These are phyloP conservation scores for Bathynomus jamesi DNA, from an alignment of 1,140 invertebrate genomes.

Conservation along the genomic window DNA sequence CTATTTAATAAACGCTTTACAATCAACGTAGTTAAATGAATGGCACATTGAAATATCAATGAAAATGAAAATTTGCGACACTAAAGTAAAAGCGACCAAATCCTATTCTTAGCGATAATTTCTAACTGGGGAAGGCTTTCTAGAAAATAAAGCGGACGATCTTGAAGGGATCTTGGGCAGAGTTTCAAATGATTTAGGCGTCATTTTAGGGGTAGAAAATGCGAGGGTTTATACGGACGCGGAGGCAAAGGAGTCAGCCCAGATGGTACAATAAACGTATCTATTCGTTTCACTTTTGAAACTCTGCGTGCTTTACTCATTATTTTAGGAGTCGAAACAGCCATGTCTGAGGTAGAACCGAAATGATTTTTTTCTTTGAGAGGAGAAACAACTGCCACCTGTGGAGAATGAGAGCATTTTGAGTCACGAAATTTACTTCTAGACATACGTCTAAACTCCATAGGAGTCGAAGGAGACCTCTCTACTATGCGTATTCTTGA, in stretches of 20 bases:
- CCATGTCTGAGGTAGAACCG: background rate
- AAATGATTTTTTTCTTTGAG: slow-evolving; percentile 10
- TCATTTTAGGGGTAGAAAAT: background rate
- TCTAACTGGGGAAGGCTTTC: background rate
- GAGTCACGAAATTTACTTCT: background rate
- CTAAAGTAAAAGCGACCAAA: background rate
- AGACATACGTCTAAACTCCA: background rate
- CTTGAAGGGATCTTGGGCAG: background rate
- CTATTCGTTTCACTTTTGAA: background rate
- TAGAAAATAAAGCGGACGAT: too few relatives aligned
- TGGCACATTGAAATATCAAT: too few relatives aligned
- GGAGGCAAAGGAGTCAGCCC: background rate
- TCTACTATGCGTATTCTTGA: background rate
- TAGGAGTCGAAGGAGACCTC: background rate
- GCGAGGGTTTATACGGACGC: background rate
- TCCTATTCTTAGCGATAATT: background rate
- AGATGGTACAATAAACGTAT: background rate
- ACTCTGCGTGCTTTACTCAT: background rate
- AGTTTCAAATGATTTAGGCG: background rate
- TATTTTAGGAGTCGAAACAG: background rate
- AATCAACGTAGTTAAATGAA: too few relatives aligned
- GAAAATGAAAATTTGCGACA: too few relatives aligned
- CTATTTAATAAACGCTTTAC: too few relatives aligned
- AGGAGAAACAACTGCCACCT: slow-evolving; percentile 8
- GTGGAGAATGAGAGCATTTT: too few relatives aligned